phyloP scores from a whole-genome alignment of 2,888 invertebrate species.

The Drosophila infuscata region DNA sequence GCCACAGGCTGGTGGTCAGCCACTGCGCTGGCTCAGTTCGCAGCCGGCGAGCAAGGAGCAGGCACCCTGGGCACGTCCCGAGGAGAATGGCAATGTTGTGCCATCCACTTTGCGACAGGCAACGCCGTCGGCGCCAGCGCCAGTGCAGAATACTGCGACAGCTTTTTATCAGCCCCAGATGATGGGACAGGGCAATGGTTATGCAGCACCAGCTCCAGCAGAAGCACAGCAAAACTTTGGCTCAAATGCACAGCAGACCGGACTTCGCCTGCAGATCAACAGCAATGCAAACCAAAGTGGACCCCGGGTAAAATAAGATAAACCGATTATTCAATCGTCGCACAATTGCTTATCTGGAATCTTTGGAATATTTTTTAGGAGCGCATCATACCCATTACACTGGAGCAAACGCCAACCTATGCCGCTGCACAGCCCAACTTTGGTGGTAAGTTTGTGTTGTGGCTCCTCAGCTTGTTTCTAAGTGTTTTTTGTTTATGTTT shows the following conservation, averaged over 20 bases:
- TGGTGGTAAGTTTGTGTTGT: conserved; percentile 73
- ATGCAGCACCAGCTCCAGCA: conserved; percentile 33
- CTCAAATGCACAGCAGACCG: conserved; percentile 62
- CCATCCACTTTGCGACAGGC: conserved; percentile 83
- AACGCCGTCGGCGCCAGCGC: conserved; percentile 83
- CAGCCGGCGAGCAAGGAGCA: conserved; percentile 79
- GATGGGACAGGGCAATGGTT: conserved; percentile 68
- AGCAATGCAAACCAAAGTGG: conserved; percentile 67
- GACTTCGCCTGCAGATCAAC: conserved; percentile 82
- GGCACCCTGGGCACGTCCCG: conserved; percentile 83
- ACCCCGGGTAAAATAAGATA: conserved; percentile 66
- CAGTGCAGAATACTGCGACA: conserved; percentile 36
- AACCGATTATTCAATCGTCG: neutral
- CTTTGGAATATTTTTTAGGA: conserved; percentile 68
- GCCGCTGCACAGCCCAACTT: conserved; percentile 82
- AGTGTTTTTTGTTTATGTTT: conserved; percentile 10
- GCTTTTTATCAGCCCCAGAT: conserved; percentile 53
- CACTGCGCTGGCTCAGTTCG: conserved; percentile 80
- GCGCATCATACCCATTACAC: conserved; percentile 84
- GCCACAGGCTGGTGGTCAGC: conserved; percentile 74
- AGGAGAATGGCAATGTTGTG: conserved; percentile 82
- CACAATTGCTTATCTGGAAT: neutral
- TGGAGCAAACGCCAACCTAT: conserved; percentile 84
- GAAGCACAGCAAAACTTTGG: conserved; percentile 72
- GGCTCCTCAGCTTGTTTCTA: neutral